phyloP scores from a whole-genome alignment of 2,113 vertebrate species.

The Bufo bufo region DNA sequence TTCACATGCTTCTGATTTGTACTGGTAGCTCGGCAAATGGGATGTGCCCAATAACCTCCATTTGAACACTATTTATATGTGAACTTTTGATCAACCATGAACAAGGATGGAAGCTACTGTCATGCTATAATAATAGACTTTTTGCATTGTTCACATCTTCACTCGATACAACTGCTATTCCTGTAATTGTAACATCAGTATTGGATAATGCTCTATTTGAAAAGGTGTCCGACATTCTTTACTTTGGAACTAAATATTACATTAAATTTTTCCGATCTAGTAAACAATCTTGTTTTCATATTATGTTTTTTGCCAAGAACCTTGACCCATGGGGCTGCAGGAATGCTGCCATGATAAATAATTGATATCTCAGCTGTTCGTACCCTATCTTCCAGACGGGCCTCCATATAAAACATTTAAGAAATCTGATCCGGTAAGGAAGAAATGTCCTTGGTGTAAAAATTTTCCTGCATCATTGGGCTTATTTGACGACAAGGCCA shows the following conservation, averaged over 20 bases:
- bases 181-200: not conserved
- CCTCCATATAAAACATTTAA: not conserved
- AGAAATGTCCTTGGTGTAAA: conserved; percentile 1
- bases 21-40: not conserved
- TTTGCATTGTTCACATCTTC: not conserved
- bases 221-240: not conserved
- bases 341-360: conserved; percentile 21
- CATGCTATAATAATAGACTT: not conserved
- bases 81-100: not conserved
- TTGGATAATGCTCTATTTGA: not conserved
- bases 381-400: not conserved
- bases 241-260: not conserved
- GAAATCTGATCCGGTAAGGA: not conserved
- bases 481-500: not conserved
- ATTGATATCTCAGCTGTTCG: conserved; percentile 43
- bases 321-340: conserved; percentile 22
- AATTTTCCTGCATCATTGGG: not conserved
- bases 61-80: not conserved
- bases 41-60: not conserved
- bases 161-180: not conserved
- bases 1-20: not conserved
- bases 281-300: conserved; percentile 9
- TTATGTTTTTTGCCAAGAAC: conserved; percentile 24
- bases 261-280: not conserved
- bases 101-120: not conserved